Percentiles rank a stretch among this genome's conserved stretches.
phyloP scores from a whole-genome alignment of 2,797 vertebrate genomes.

The Tapera naevia region DNA sequence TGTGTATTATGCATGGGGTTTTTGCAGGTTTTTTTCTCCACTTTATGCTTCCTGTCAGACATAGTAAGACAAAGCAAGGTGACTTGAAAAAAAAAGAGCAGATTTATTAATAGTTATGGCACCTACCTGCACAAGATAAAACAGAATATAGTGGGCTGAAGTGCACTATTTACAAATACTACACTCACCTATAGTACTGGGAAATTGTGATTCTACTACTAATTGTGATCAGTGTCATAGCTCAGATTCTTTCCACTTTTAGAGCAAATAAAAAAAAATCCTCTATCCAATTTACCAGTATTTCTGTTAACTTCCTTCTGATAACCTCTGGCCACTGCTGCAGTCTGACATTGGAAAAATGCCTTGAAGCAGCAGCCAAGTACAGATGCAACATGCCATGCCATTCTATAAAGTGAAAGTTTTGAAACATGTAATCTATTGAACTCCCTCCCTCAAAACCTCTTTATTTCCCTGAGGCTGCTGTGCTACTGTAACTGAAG shows the following conservation, averaged over 20 bases:
- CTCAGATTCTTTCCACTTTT: not conserved
- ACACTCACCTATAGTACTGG: not conserved
- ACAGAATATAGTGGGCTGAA: not conserved
- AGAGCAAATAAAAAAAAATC: not conserved
- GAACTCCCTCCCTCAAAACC: not conserved
- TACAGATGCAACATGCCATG: not conserved
- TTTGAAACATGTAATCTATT: not conserved
- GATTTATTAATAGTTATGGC: not conserved
- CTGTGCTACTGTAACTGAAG: not conserved
- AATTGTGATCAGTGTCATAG: not conserved
- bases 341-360: not conserved
- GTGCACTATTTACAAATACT: not conserved
- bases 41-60: not conserved
- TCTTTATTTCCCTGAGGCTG: not conserved
- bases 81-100: not conserved
- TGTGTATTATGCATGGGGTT: not conserved
- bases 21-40: not conserved
- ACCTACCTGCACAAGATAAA: not conserved
- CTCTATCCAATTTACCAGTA: not conserved
- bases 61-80: not conserved
- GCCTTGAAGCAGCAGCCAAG: not conserved
- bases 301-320: not conserved
- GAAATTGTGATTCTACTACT: not conserved
- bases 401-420: not conserved
- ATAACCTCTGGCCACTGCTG: not conserved